Conservation (phyloP, 2,797 vertebrate species). For the Betta splendens region DNA sequence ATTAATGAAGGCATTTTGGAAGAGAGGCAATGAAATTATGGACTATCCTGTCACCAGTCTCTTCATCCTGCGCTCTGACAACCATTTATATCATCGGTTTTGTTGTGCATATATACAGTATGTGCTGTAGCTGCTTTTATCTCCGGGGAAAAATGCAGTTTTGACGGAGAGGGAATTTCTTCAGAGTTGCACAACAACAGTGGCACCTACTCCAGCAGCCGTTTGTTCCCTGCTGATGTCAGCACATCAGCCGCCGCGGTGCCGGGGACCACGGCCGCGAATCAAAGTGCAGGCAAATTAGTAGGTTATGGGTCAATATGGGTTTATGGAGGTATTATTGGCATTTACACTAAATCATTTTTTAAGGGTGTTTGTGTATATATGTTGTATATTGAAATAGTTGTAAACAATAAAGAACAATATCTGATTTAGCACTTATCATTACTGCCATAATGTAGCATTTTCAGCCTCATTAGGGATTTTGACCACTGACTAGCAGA, state of each 20-base stretch:
- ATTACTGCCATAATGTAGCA: background rate
- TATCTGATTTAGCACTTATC: too few relatives aligned
- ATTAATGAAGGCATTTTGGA: constrained; percentile 59
- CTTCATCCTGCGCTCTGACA: constrained; percentile 13
- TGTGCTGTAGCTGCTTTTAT: constrained; percentile 30
- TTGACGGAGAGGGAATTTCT: constrained; percentile 74
- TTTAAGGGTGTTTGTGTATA: constrained; percentile 23
- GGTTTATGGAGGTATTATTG: constrained; percentile 32
- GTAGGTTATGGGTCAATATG: constrained; percentile 51
- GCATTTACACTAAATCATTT: constrained; percentile 28
- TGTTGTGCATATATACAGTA: constrained; percentile 19
- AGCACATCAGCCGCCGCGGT: constrained; percentile 62
- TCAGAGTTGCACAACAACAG: constrained; percentile 65
- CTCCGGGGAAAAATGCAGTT: constrained; percentile 65
- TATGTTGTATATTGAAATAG: background rate
- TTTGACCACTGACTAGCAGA: too few relatives aligned
- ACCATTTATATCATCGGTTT: constrained; percentile 53
- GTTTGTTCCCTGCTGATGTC: constrained; percentile 68
- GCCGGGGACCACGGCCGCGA: constrained; percentile 55
- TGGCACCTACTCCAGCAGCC: constrained; percentile 36
- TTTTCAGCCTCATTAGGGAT: too few relatives aligned
- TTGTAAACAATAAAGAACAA: too few relatives aligned
- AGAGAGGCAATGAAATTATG: constrained; percentile 32
- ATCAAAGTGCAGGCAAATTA: constrained; percentile 60
- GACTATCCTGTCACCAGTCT: constrained; percentile 21